phyloP scores from a whole-genome alignment of 1,140 invertebrate genomes.

The Drosophila sulfurigaster region DNA sequence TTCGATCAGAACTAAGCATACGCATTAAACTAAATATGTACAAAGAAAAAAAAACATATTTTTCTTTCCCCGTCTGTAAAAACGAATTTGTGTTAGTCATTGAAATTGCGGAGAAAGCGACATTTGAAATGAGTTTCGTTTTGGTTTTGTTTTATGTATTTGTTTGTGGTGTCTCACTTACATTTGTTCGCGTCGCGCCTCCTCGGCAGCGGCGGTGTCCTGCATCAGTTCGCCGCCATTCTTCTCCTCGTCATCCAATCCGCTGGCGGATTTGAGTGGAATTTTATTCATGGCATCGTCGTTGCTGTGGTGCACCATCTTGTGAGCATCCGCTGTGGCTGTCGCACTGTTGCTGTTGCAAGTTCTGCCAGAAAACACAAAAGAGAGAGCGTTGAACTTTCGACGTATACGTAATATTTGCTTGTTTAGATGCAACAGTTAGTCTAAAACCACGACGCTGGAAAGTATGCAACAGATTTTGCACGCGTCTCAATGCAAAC shows the following conservation, averaged over 20 bases:
- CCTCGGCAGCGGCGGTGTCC: slow-evolving; percentile 77
- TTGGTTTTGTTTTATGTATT: not conserved
- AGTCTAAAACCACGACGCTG: not conserved
- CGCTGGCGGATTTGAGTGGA: slow-evolving; percentile 76
- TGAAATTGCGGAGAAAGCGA: slow-evolving; percentile 25
- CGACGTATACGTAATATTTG: not conserved
- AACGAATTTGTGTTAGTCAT: slow-evolving; percentile 5
- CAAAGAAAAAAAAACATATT: not conserved
- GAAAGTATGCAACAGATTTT: slow-evolving; percentile 66
- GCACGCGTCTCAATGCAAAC: slow-evolving; percentile 46
- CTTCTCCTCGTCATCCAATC: slow-evolving; percentile 79
- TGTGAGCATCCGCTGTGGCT: slow-evolving; percentile 66
- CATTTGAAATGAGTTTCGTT: not conserved
- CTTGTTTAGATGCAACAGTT: slow-evolving; percentile 47
- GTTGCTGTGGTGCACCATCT: slow-evolving; percentile 82
- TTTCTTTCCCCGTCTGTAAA: not conserved
- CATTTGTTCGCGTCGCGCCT: slow-evolving; percentile 79
- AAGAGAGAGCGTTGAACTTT: slow-evolving; percentile 5
- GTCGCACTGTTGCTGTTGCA: slow-evolving; percentile 29
- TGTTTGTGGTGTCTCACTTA: slow-evolving; percentile 38
- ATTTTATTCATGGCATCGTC: slow-evolving; percentile 84
- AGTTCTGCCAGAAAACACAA: slow-evolving; percentile 4
- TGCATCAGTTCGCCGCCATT: slow-evolving; percentile 81
- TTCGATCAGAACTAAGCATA: not conserved
- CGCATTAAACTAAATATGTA: not conserved